Conservation (phyloP, 2,797 vertebrate genomes). For the Eospalax fontanierii region DNA sequence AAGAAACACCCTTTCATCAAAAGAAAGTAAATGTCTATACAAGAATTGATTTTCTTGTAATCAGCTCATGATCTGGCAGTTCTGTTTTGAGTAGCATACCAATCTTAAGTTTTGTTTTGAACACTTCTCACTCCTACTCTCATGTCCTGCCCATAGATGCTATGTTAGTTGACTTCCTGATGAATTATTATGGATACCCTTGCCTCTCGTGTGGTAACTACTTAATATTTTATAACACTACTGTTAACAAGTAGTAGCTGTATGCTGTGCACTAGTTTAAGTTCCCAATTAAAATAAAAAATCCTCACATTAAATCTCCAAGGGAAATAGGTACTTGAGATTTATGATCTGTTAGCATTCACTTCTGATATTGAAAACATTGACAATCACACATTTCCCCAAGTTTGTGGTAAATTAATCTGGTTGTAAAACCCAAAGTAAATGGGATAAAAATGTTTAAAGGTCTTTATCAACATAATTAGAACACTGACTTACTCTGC, state of each 20-base stretch:
- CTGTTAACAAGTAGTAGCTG: neutral
- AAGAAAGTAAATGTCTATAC: too few species aligned
- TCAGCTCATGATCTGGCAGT: neutral
- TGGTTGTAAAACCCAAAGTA: neutral
- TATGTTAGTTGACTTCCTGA: neutral
- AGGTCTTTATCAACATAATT: neutral
- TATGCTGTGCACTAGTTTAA: neutral
- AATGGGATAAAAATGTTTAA: neutral
- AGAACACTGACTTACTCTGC: neutral
- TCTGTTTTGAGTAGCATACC: conserved; percentile 45
- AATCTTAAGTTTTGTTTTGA: neutral
- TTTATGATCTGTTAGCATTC: neutral
- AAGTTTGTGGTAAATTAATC: conserved; percentile 42
- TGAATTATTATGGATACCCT: neutral
- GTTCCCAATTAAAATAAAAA: neutral
- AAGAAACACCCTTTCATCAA: conserved; percentile 13
- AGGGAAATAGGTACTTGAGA: neutral
- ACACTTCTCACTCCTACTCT: neutral
- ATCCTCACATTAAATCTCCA: neutral
- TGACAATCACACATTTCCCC: conserved; percentile 2
- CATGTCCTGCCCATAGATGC: neutral
- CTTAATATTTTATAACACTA: conserved; percentile 24
- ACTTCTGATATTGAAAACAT: conserved; percentile 31
- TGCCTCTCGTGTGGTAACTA: neutral
- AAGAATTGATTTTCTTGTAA: conserved; percentile 2